A percentile compares a stretch with the other conserved stretches of the same genome.
These are phyloP conservation scores for Diploscapter pachys DNA, from an alignment of 1,140 invertebrate species.

Conservation along the genomic window DNA sequence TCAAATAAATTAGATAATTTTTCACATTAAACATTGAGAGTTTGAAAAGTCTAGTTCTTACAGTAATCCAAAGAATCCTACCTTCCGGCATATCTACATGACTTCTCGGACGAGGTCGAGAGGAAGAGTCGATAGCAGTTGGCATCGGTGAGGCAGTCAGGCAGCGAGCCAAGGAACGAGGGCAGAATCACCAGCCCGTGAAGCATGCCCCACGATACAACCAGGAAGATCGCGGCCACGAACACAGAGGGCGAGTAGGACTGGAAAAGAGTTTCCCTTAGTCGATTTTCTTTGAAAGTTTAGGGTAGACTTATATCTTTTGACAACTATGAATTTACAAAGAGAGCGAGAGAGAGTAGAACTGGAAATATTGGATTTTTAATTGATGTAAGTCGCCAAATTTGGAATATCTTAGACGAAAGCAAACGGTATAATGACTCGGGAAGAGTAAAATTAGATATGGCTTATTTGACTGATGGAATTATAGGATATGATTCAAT, in stretches of 20 bases:
- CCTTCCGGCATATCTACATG: slow-evolving; percentile 26
- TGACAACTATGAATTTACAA: not conserved
- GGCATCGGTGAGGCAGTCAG: slow-evolving; percentile 41
- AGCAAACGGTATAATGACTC: too few species aligned
- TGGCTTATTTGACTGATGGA: too few species aligned
- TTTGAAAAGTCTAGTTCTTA: too few species aligned
- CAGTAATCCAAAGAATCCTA: too few species aligned
- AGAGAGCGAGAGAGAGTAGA: slow-evolving; percentile 69
- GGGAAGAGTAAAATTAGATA: too few species aligned
- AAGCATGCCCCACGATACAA: slow-evolving; percentile 58
- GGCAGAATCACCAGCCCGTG: slow-evolving; percentile 61
- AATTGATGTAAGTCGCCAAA: slow-evolving; percentile 10
- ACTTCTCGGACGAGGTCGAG: slow-evolving; percentile 37
- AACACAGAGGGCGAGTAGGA: slow-evolving; percentile 70
- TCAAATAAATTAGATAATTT: too few species aligned
- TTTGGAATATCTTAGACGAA: not conserved
- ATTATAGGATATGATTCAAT: too few species aligned
- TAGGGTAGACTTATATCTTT: not conserved
- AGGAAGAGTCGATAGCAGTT: slow-evolving; percentile 40
- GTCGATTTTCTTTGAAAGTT: not conserved
- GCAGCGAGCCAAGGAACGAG: slow-evolving; percentile 58
- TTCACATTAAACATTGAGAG: too few species aligned
- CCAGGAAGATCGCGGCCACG: slow-evolving; percentile 61
- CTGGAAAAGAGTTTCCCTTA: slow-evolving; percentile 22
- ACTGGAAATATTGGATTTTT: slow-evolving; percentile 26